These are phyloP conservation scores for Sinonovacula constricta DNA, from an alignment of 1,140 invertebrate species.

Conservation along the genomic window DNA sequence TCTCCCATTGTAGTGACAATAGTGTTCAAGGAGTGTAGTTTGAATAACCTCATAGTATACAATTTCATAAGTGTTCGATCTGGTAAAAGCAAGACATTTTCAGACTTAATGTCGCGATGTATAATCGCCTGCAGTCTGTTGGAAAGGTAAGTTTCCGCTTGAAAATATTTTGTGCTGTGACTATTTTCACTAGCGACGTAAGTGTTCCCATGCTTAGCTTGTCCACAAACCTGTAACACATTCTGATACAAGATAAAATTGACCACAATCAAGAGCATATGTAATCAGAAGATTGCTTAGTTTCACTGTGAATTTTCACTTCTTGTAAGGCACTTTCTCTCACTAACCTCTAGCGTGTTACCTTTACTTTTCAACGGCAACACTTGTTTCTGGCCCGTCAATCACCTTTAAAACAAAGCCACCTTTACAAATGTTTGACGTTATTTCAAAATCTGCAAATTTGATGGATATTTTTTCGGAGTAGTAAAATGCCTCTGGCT, in stretches of 20 bases:
- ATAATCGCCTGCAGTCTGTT: not conserved
- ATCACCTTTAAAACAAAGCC: not conserved
- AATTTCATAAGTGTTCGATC: not conserved
- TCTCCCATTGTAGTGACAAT: not conserved
- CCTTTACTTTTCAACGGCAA: conserved; percentile 5
- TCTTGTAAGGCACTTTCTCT: not conserved
- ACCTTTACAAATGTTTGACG: not conserved
- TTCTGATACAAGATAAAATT: conserved; percentile 4
- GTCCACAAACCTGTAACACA: not conserved
- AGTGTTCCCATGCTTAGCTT: conserved; percentile 1
- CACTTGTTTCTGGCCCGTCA: conserved; percentile 9
- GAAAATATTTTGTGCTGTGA: not conserved
- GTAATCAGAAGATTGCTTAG: not conserved
- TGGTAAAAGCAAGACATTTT: conserved; percentile 3
- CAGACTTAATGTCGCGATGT: not conserved
- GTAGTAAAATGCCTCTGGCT: too few species aligned
- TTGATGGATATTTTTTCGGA: too few species aligned
- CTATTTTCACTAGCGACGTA: not conserved
- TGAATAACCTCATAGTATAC: not conserved
- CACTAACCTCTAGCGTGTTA: not conserved
- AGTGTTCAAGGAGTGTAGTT: not conserved
- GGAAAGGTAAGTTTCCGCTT: not conserved
- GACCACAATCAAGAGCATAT: conserved; percentile 8
- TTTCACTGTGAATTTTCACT: not conserved
- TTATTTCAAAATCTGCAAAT: not conserved